Evolutionary conservation across 2,888 invertebrate genomes (phyloP).

Genomic region (Ornithoptera alexandrae): DNA sequence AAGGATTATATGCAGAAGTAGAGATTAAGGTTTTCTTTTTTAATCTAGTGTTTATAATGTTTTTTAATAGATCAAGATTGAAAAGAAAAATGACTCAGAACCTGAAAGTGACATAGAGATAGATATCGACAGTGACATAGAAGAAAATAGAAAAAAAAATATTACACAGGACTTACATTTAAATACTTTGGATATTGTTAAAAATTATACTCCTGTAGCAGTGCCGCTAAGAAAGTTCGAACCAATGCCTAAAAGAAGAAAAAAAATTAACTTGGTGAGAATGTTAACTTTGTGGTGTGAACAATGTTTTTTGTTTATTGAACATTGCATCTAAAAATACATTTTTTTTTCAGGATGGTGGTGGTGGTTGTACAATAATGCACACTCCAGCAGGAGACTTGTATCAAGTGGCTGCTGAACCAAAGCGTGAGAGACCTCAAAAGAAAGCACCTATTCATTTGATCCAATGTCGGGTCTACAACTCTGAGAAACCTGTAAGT

Average conservation of each 20-base stretch:
- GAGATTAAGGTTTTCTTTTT: too few species aligned
- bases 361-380: slow-evolving; percentile 83
- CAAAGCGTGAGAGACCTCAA: slow-evolving; percentile 57
- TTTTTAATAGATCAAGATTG: slow-evolving; percentile 66
- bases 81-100: slow-evolving; percentile 70
- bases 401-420: slow-evolving; percentile 62
- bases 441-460: slow-evolving; percentile 76
- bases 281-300: background rate
- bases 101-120: slow-evolving; percentile 80
- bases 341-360: slow-evolving; percentile 71
- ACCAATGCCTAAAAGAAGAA: slow-evolving; percentile 71
- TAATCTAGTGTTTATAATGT: background rate
- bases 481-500: slow-evolving; percentile 78
- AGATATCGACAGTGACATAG: slow-evolving; percentile 79
- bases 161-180: slow-evolving; percentile 15
- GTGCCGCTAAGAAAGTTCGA: slow-evolving; percentile 63
- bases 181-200: slow-evolving; percentile 25
- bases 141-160: slow-evolving; percentile 38
- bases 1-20: too few species aligned
- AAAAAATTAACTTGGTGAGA: slow-evolving; percentile 77
- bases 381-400: slow-evolving; percentile 82
- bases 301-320: background rate
- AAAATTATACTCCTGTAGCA: slow-evolving; percentile 53
- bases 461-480: slow-evolving; percentile 81
- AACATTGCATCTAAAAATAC: background rate